Evolutionary conservation across 23 tunicate species (phyloP), one percentile per base, ranked within the genome.

Genomic region (Trididemnum miniatum): DNA sequence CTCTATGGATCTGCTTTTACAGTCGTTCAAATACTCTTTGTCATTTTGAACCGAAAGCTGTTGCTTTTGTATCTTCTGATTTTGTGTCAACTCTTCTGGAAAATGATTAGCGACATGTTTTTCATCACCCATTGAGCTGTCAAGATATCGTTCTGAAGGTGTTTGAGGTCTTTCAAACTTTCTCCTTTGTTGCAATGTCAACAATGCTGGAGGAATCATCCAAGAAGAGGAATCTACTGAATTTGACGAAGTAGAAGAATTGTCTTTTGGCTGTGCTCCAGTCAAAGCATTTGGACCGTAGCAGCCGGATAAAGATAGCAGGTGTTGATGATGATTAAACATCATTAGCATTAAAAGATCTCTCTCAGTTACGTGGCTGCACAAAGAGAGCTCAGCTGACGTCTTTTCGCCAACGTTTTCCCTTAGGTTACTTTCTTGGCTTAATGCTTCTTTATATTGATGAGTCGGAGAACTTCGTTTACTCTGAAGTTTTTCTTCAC

Each of bases 131-230:
- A 9, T 9, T 7, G 54, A 44, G 54, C 65, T 34, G 72, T 79
- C 84, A 44, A 86, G 84, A 51, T 86, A 86, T 36, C 59, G 72
- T 24, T 86, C 80, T 2, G 20, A 51, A 1, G 84, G 84, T 25
- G 90, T 86, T 15, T 18, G 35, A 25, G 84, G 84, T 51, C 84
- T 50, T 34, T 69, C 72, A 1, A 69, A 72, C 33, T 31, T 25
- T 25, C 71, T 54, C 51, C 37, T 52, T 59, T 79, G 84, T 35
- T 86, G 90, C 26, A 86, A 72, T 80, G 79, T 69, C 84, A 86
- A 24, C 84, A 86, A 69, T 31, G 90, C 90, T 1, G 90, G 54
- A 23, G 90, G 84, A 9, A 86, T 20, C 80, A 57, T 71, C 84
- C 84, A 86, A 18, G 51, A 62, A 62, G 67, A 62, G 26, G 67